phyloP scores from a whole-genome alignment of 2,113 vertebrate species.

The Austrofundulus limnaeus region DNA sequence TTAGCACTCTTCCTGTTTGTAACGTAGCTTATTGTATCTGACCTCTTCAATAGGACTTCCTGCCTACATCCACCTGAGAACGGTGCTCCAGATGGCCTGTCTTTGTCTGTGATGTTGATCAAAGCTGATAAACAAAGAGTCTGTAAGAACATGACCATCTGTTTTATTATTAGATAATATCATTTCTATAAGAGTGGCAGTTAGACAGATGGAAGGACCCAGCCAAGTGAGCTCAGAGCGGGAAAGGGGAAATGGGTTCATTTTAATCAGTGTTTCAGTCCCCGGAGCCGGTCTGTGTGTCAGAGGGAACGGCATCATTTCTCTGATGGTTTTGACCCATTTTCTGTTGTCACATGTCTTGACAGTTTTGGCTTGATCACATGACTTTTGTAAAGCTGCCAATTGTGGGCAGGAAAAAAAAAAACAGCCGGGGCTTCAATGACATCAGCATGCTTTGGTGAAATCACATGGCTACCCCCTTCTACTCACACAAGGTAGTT shows the following conservation, averaged over 20 bases:
- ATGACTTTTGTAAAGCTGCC: slow-evolving; percentile 36
- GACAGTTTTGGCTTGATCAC: slow-evolving; percentile 42
- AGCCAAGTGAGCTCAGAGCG: slow-evolving; percentile 14
- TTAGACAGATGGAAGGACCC: slow-evolving; percentile 28
- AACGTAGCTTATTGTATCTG: slow-evolving; percentile 52
- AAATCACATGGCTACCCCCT: slow-evolving; percentile 46
- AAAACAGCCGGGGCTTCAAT: slow-evolving; percentile 1
- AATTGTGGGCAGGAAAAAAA: slow-evolving; percentile 15
- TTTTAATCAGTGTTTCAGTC: slow-evolving; percentile 55
- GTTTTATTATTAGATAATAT: slow-evolving; percentile 50
- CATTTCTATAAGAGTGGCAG: slow-evolving; percentile 22
- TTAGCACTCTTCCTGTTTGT: slow-evolving; percentile 48
- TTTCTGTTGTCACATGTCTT: slow-evolving; percentile 57
- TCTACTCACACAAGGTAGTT: slow-evolving; percentile 43
- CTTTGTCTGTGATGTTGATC: slow-evolving; percentile 51
- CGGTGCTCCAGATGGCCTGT: slow-evolving; percentile 56
- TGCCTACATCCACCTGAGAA: slow-evolving; percentile 58
- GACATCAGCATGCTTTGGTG: slow-evolving; percentile 14
- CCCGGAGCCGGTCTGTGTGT: slow-evolving; percentile 40
- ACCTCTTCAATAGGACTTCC: slow-evolving; percentile 58
- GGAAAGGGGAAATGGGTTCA: slow-evolving; percentile 5
- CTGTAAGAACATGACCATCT: slow-evolving; percentile 49
- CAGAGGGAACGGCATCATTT: slow-evolving; percentile 54
- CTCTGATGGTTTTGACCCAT: slow-evolving; percentile 67
- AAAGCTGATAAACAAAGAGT: slow-evolving; percentile 45